These are phyloP conservation scores for Oncorhynchus nerka DNA, from an alignment of 2,113 vertebrate genomes.

Conservation along the genomic window DNA sequence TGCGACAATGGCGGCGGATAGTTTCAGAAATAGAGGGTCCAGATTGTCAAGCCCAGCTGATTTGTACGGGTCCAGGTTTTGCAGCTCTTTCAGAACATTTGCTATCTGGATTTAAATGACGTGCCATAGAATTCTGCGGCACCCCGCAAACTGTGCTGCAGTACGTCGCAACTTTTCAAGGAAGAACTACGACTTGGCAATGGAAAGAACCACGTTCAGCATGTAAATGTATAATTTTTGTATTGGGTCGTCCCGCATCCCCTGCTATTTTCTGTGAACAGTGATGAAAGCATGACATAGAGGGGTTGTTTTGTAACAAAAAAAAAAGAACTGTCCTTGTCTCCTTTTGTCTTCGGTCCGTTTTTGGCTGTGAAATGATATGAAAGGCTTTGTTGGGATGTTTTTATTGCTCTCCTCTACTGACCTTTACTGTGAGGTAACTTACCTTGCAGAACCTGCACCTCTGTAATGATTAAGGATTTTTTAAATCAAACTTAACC, in stretches of 20 bases:
- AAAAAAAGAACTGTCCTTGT: constrained; percentile 2
- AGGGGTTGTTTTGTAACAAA: constrained; percentile 43
- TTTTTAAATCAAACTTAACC: neutral
- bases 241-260: constrained; percentile 10
- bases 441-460: neutral
- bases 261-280: constrained; percentile 11
- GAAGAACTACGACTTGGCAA: neutral
- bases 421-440: neutral
- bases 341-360: constrained; percentile 13
- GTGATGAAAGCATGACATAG: constrained; percentile 32
- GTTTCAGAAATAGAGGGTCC: too few relatives aligned
- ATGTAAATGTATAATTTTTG: neutral
- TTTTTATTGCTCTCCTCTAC: neutral
- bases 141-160: too few relatives aligned
- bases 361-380: constrained; percentile 26
- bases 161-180: too few relatives aligned
- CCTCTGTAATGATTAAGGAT: neutral
- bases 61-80: too few relatives aligned
- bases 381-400: neutral
- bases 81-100: too few relatives aligned
- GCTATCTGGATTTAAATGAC: too few relatives aligned
- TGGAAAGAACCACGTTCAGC: neutral
- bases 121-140: too few relatives aligned
- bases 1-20: too few relatives aligned
- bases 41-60: too few relatives aligned